Percentiles rank a stretch among this genome's conserved stretches.
phyloP scores from a whole-genome alignment of 2,797 vertebrate genomes.

The Coendou prehensilis region DNA sequence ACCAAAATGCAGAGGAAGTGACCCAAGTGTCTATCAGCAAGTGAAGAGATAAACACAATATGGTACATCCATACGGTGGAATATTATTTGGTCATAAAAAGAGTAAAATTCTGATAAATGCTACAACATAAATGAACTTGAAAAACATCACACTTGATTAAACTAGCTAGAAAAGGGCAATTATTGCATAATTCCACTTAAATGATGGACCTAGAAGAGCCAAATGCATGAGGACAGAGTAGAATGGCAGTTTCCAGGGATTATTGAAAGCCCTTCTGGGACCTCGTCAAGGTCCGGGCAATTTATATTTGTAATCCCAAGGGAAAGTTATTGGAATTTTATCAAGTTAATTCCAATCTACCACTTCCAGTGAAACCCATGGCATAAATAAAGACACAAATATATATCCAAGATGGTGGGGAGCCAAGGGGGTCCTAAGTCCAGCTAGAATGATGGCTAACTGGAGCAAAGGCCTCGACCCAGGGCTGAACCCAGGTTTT shows the following conservation, averaged over 20 bases:
- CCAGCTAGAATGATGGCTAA: no score
- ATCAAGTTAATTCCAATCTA: no score
- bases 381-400: no score
- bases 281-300: no score
- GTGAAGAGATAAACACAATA: neutral
- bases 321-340: no score
- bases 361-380: no score
- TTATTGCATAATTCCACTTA: neutral
- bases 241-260: neutral
- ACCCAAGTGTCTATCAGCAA: neutral
- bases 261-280: no score
- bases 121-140: neutral
- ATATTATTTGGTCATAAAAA: neutral
- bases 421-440: no score
- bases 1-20: neutral
- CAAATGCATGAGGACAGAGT: neutral
- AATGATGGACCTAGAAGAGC: neutral
- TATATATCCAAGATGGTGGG: no score
- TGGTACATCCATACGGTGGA: neutral
- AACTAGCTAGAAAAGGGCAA: neutral
- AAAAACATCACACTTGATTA: slow-evolving; percentile 17
- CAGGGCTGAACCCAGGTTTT: no score
- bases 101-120: slow-evolving; percentile 2
- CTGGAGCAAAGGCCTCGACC: no score
- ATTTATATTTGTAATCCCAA: no score